Evolutionary conservation across 2,797 vertebrate genomes (phyloP).

Genomic region (Acipenser transmontanus): DNA sequence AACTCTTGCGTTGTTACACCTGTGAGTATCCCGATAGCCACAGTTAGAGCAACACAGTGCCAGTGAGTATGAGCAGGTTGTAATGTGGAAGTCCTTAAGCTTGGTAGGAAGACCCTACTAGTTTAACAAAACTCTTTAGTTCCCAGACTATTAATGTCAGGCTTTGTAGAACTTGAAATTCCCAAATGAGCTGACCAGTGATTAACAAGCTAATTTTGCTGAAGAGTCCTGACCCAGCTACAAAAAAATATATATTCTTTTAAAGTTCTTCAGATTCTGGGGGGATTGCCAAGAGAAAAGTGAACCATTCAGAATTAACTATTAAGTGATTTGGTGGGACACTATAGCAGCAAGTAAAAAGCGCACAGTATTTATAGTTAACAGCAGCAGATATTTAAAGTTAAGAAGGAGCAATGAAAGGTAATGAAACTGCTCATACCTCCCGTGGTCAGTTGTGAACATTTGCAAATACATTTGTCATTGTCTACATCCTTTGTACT

Average conservation of each 20-base stretch:
- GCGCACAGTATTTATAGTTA: background rate
- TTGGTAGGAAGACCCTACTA: conserved; percentile 24
- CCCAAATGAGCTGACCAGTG: conserved; percentile 61
- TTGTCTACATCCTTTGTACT: conserved; percentile 98
- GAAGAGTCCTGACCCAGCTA: conserved; percentile 45
- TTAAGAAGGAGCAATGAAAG: background rate
- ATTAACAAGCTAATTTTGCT: conserved; percentile 63
- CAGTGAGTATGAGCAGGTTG: background rate
- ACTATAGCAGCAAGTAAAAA: conserved; percentile 11
- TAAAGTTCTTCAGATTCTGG: conserved; percentile 43
- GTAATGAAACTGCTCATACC: conserved; percentile 62
- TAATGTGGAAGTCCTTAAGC: conserved; percentile 40
- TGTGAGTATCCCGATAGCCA: too few species aligned
- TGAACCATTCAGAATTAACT: conserved; percentile 4
- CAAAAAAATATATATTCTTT: conserved; percentile 38
- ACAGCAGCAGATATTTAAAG: background rate
- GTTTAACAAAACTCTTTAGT: conserved; percentile 42
- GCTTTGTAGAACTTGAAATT: conserved; percentile 53
- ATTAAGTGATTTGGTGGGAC: conserved; percentile 12
- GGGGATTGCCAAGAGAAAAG: conserved; percentile 31
- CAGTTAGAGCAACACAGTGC: too few species aligned
- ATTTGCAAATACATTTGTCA: conserved; percentile 99
- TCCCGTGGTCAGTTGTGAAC: conserved; percentile 94
- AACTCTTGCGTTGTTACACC: too few species aligned
- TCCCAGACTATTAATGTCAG: conserved; percentile 72